Evolutionary conservation across 2,113 vertebrate species (phyloP).

Genomic region (Vulpes lagopus): DNA sequence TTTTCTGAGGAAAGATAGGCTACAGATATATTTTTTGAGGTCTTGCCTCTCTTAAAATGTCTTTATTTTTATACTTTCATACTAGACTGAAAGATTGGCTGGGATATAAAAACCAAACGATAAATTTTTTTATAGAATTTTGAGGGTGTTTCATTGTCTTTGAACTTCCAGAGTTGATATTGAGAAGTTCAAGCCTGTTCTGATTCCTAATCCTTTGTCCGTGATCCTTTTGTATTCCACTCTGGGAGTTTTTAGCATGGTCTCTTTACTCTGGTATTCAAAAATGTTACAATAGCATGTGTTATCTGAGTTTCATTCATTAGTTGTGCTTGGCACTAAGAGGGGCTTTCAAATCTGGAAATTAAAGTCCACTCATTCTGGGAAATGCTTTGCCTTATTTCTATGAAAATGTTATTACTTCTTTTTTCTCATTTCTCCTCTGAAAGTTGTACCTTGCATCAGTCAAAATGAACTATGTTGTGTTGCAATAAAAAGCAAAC

Average conservation of each 20-base stretch:
- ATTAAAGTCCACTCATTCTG: not conserved
- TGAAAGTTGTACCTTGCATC: not conserved
- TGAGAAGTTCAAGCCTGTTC: not conserved
- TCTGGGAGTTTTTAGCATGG: not conserved
- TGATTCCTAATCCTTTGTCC: not conserved
- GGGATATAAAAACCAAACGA: not conserved
- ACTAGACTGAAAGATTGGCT: not conserved
- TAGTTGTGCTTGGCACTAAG: not conserved
- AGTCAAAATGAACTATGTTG: not conserved
- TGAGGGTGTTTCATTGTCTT: not conserved
- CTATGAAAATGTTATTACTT: not conserved
- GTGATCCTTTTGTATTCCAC: not conserved
- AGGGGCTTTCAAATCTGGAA: not conserved
- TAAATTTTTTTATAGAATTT: not conserved
- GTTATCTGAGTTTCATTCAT: not conserved
- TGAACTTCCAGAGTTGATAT: not conserved
- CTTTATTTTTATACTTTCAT: not conserved
- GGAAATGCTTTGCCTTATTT: slow-evolving; percentile 21
- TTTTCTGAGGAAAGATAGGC: not conserved
- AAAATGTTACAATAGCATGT: not conserved
- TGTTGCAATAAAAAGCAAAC: not conserved
- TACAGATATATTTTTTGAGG: not conserved
- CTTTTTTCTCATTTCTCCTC: not conserved
- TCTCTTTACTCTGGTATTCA: not conserved
- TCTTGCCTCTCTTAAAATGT: not conserved